Conservation (phyloP, 2,113 vertebrate species). For the Choloepus hoffmanni region DNA sequence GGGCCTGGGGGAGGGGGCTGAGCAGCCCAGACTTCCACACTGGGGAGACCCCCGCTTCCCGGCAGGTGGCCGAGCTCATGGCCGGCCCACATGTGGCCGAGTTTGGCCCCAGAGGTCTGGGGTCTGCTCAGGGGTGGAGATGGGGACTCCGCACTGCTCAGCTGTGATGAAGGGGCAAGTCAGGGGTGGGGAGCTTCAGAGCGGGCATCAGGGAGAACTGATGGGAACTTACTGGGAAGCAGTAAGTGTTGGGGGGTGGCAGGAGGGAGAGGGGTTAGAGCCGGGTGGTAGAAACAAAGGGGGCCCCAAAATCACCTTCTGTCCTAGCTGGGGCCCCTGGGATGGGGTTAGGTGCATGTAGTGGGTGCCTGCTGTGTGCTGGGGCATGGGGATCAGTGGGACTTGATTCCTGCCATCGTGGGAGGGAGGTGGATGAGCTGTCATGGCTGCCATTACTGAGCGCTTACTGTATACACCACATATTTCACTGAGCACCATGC, state of each 20-base stretch:
- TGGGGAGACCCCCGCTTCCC: no score
- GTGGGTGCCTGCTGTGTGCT: neutral
- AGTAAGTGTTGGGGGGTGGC: neutral
- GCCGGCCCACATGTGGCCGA: neutral
- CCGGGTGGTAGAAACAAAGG: neutral
- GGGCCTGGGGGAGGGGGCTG: no score
- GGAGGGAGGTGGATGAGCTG: neutral
- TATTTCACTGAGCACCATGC: accelerated
- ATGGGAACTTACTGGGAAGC: neutral
- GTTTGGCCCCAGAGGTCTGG: neutral
- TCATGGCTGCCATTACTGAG: neutral
- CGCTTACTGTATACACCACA: accelerated
- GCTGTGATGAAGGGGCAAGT: neutral
- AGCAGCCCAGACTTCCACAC: no score
- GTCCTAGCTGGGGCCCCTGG: neutral
- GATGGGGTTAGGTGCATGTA: neutral
- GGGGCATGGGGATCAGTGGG: neutral
- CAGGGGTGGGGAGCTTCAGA: neutral
- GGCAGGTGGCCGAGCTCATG: neutral
- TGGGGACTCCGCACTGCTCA: neutral
- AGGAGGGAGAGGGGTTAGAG: no score
- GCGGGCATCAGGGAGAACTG: neutral
- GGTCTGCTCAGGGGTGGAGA: neutral
- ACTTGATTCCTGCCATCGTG: neutral
- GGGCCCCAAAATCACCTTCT: neutral